Evolutionary conservation across 2,113 vertebrate genomes (phyloP).

Genomic region (Pitta sordida): DNA sequence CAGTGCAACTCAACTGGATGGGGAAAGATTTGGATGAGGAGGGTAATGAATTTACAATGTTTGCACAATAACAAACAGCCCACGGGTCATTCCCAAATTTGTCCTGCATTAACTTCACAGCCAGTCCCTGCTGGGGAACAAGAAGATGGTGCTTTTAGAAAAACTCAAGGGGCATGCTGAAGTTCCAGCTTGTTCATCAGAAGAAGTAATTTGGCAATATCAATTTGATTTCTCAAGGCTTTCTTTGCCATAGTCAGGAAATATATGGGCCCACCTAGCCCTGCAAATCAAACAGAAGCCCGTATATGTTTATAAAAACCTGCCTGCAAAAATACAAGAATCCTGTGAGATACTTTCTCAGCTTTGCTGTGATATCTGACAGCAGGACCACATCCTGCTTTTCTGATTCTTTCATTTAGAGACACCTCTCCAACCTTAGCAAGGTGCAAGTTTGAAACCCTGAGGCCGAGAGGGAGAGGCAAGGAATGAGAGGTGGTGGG

Average conservation of each 20-base stretch:
- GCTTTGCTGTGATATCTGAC: not conserved
- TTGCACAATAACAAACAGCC: not conserved
- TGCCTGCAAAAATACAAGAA: not conserved
- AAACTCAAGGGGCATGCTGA: not conserved
- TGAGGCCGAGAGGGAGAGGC: not conserved
- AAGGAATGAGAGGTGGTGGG: not conserved
- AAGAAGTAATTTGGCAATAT: not conserved
- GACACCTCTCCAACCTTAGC: not conserved
- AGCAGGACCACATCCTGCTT: not conserved
- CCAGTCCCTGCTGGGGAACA: not conserved
- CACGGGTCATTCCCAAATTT: slow-evolving; percentile 18
- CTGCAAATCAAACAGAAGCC: not conserved
- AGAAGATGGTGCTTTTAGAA: not conserved
- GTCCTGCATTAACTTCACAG: not conserved
- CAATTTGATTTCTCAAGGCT: not conserved
- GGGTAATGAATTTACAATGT: not conserved
- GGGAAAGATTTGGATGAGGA: not conserved
- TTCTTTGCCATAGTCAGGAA: not conserved
- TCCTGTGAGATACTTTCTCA: not conserved
- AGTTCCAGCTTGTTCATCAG: not conserved
- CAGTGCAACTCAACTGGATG: slow-evolving; percentile 31
- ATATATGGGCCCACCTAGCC: not conserved
- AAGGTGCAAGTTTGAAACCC: not conserved
- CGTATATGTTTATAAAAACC: not conserved
- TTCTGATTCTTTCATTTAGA: not conserved